Conservation (phyloP, 2,113 vertebrate genomes). For the Callospermophilus lateralis region DNA sequence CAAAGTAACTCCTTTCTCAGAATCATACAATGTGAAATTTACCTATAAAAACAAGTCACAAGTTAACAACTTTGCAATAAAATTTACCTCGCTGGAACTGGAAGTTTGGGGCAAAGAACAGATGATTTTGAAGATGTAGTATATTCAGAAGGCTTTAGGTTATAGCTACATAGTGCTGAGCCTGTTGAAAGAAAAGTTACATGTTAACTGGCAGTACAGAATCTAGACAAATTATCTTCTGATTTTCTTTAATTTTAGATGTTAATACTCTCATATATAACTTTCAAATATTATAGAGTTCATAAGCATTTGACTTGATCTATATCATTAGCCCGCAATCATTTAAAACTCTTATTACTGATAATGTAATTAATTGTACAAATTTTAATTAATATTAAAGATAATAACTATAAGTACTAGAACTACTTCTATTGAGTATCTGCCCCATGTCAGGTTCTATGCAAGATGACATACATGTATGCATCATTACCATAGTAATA, state of each 20-base stretch:
- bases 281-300: conserved; percentile 26
- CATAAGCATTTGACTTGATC: conserved; percentile 17
- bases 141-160: conserved; percentile 93
- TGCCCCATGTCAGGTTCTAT: background rate
- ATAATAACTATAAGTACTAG: background rate
- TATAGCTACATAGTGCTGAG: conserved; percentile 95
- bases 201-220: conserved; percentile 10
- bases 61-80: conserved; percentile 71
- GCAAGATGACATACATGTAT: background rate
- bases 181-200: conserved; percentile 87
- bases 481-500: background rate
- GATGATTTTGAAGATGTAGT: conserved; percentile 89
- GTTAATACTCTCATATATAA: conserved; percentile 23
- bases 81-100: conserved; percentile 96
- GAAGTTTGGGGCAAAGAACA: conserved; percentile 96
- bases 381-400: conserved; percentile 58
- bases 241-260: conserved; percentile 7
- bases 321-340: background rate
- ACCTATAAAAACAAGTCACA: conserved; percentile 42
- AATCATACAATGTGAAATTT: conserved; percentile 46
- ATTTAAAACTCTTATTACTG: conserved; percentile 17
- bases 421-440: conserved; percentile 14
- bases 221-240: background rate
- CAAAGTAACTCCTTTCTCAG: conserved; percentile 8
- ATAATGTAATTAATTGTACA: conserved; percentile 3